phyloP scores from a whole-genome alignment of 2,888 invertebrate genomes.

The Drosophila kambysellisi region DNA sequence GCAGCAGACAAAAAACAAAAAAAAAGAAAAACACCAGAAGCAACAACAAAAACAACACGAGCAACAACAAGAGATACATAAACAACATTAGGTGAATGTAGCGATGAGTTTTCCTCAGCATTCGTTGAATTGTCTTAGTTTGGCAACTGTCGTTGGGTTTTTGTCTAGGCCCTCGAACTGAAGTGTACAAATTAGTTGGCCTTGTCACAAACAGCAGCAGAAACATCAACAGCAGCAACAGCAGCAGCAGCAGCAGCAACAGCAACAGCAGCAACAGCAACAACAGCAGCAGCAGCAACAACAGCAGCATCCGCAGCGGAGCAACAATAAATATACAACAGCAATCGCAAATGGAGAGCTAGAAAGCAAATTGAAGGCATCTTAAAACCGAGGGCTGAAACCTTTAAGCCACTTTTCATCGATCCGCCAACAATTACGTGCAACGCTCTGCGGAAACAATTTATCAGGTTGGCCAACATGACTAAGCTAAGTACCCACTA shows the following conservation, averaged over 20 bases:
- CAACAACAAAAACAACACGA: slow-evolving; percentile 6
- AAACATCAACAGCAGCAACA: slow-evolving; percentile 25
- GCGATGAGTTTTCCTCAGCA: slow-evolving; percentile 50
- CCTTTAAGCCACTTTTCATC: slow-evolving; percentile 76
- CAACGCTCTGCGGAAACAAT: slow-evolving; percentile 75
- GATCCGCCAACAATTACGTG: slow-evolving; percentile 77
- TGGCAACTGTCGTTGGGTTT: slow-evolving; percentile 79
- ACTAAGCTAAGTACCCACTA: slow-evolving; percentile 53
- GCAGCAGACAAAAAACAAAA: slow-evolving; percentile 8
- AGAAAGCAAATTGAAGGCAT: slow-evolving; percentile 28
- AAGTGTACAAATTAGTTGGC: slow-evolving; percentile 80
- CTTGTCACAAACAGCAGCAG: slow-evolving; percentile 65
- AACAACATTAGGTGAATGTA: slow-evolving; percentile 20
- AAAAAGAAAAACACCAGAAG: background rate
- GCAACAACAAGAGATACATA: slow-evolving; percentile 2
- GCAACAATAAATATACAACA: slow-evolving; percentile 12
- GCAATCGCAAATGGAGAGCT: slow-evolving; percentile 29
- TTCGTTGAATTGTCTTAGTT: slow-evolving; percentile 74
- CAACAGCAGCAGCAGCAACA: slow-evolving; percentile 2
- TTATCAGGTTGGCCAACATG: slow-evolving; percentile 76
- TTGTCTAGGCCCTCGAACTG: slow-evolving; percentile 49
- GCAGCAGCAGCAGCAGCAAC: background rate
- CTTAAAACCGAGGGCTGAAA: slow-evolving; percentile 17
- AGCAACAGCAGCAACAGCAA: too few species aligned
- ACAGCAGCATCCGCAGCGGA: slow-evolving; percentile 6